Base-by-base conservation (phyloP, 2,113 vertebrate species). In the Motacilla alba region DNA sequence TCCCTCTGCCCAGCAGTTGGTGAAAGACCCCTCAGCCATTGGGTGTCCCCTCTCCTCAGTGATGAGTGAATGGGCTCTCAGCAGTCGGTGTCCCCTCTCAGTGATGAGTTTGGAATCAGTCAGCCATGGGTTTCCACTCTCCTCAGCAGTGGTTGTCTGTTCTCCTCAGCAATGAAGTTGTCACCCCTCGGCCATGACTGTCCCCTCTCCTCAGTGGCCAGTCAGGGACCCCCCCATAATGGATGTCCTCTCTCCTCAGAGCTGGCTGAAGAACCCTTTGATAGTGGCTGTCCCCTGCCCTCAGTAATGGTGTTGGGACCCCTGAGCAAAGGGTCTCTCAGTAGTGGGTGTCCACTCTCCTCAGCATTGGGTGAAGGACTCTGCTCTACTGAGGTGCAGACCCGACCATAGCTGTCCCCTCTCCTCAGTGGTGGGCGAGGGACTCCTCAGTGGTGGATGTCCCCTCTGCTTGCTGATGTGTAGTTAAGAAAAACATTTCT, bases 191-290 rank as follows among this genome's bases (percentile, higher is more conserved):
- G 23, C 23, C 55, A 11, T 20, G 28, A 16, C 27, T 69, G 6
- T 37, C 23, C 13, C 27, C 4, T 46, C 52, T 59, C 43, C 15
- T 33, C 11, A 55, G 13, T 18, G 8, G 7, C 7, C 8, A 3
- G 4, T 8, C 35, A 24, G 3, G 41, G 7, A 43, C 2, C 6
- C 9, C 20, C 44, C 35, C 24, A 9, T 5, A 16, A 11, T 2
- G 7, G 22, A 9, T 37, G 21, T 21, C 15, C 4, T 22, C 30
- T 35, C 7, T 24, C 11, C 68, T 46, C 49, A 27, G 16, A 10
- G 12, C 0, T 13, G 26, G 9, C 4, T 53, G 39, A 44, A 73
- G 31, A 58, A 15, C 15, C 31, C 26, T 15, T 49, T 0, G 0
- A 18, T 2, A 43, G 27, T 20, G 41, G 13, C 21, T 68, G 37